Evolutionary conservation across 2,797 vertebrate species (phyloP).

Genomic region (Pantherophis alleghaniensis): DNA sequence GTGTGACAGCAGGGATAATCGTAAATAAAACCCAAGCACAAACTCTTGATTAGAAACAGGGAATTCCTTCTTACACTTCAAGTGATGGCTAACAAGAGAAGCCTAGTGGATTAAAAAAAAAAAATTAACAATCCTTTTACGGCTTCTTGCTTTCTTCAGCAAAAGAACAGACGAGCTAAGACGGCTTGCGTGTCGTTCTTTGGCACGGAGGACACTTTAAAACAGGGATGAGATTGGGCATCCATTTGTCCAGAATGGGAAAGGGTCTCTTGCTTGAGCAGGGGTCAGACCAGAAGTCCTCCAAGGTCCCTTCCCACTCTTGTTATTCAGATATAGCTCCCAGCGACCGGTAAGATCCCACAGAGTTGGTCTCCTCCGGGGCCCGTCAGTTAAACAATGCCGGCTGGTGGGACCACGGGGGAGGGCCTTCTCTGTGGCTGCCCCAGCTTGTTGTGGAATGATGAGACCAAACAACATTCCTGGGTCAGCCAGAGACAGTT

Average conservation of each 20-base stretch:
- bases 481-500: too few species aligned
- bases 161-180: background rate
- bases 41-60: background rate
- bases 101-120: background rate
- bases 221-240: background rate
- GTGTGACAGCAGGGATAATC: background rate
- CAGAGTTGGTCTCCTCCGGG: too few species aligned
- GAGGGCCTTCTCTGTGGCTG: too few species aligned
- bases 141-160: background rate
- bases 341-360: too few species aligned
- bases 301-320: background rate
- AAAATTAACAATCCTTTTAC: background rate
- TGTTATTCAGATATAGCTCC: background rate
- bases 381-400: too few species aligned
- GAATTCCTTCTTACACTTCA: background rate
- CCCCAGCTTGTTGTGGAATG: too few species aligned
- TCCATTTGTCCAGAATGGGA: too few species aligned
- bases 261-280: too few species aligned
- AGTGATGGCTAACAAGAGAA: background rate
- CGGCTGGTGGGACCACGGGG: too few species aligned
- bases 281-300: background rate
- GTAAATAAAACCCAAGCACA: background rate
- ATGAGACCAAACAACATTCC: too few species aligned
- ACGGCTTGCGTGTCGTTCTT: background rate
- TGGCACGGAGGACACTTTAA: background rate